Percentiles rank a stretch among this genome's conserved stretches.
Evolutionary conservation across 2,797 vertebrate species (phyloP).

Genomic region (Falco columbarius): DNA sequence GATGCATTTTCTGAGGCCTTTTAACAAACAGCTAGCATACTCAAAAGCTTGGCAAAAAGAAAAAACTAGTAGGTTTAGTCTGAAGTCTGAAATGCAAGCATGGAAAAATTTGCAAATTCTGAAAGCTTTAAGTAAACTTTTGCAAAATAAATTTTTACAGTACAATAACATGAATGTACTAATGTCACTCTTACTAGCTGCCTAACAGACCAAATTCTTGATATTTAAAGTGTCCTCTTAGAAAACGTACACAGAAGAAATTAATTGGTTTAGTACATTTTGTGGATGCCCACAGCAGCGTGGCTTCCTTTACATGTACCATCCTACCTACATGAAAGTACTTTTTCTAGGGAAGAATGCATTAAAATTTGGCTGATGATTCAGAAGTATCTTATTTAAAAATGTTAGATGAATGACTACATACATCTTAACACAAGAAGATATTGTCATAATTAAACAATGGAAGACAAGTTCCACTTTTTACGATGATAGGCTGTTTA

Average conservation of each 20-base stretch:
- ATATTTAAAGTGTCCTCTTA: not conserved
- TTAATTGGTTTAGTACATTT: not conserved
- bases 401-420: not conserved
- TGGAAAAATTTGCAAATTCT: not conserved
- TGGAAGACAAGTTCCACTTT: slow-evolving; percentile 3
- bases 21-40: not conserved
- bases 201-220: not conserved
- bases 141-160: not conserved
- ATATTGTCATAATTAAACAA: not conserved
- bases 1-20: not conserved
- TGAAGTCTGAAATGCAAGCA: not conserved
- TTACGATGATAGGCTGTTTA: not conserved
- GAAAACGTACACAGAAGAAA: not conserved
- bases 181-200: not conserved
- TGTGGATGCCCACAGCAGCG: not conserved
- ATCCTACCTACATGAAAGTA: not conserved
- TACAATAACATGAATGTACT: not conserved
- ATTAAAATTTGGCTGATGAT: not conserved
- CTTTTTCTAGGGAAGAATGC: not conserved
- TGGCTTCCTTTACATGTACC: not conserved
- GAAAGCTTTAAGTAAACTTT: not conserved
- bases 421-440: not conserved
- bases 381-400: not conserved
- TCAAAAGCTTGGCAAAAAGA: not conserved
- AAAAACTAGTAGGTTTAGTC: not conserved